Evolutionary conservation across 2,113 vertebrate genomes (phyloP).

Genomic region (Eptesicus fuscus): DNA sequence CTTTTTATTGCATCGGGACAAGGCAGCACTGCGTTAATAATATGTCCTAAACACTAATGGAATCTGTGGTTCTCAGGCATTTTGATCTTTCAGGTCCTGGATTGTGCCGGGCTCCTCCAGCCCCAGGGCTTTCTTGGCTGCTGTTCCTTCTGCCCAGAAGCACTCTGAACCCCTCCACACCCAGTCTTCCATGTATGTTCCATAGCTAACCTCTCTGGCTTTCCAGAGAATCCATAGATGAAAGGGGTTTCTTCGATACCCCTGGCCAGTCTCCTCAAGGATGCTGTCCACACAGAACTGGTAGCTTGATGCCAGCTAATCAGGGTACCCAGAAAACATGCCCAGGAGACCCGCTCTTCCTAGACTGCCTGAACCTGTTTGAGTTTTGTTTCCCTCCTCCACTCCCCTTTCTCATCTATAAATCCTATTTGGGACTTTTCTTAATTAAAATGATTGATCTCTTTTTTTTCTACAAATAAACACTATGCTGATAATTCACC

Average conservation of each 20-base stretch:
- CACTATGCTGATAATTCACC: background rate
- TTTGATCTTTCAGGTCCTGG: background rate
- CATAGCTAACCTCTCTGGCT: background rate
- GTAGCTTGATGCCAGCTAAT: background rate
- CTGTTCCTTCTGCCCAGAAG: background rate
- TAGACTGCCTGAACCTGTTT: background rate
- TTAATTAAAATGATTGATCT: background rate
- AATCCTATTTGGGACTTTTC: background rate
- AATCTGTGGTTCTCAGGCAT: background rate
- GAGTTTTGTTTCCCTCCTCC: background rate
- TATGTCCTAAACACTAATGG: background rate
- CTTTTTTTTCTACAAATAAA: background rate
- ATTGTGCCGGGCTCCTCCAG: background rate
- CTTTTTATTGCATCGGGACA: background rate
- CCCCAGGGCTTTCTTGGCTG: background rate
- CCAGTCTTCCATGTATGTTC: background rate
- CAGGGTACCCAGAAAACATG: background rate
- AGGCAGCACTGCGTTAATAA: conserved; percentile 19
- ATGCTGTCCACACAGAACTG: background rate
- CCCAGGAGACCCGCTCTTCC: background rate
- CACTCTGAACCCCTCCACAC: background rate
- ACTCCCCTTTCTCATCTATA: background rate
- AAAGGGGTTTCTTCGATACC: background rate
- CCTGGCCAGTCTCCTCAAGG: background rate
- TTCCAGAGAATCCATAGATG: background rate